These are phyloP conservation scores for Lutraria lutraria DNA, from an alignment of 2,888 invertebrate species.

Conservation along the genomic window DNA sequence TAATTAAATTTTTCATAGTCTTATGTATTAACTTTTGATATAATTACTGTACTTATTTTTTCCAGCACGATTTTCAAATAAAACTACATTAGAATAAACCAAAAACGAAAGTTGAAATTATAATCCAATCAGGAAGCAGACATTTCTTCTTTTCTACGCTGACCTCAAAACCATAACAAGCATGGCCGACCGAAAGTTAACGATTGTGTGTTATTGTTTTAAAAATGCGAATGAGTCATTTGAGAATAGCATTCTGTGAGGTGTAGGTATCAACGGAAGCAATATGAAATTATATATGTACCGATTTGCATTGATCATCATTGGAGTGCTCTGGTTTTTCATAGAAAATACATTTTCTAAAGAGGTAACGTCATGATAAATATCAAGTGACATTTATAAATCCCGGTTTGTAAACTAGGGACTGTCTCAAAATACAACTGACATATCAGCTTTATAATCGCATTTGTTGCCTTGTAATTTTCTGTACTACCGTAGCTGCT, in stretches of 20 bases:
- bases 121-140: conserved; percentile 12
- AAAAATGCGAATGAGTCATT: background rate
- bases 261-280: background rate
- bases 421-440: background rate
- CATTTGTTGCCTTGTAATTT: too few species aligned
- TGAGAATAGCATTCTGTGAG: background rate
- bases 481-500: too few species aligned
- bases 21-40: background rate
- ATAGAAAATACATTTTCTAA: conserved; percentile 40
- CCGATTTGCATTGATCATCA: conserved; percentile 29
- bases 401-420: background rate
- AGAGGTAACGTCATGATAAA: conserved; percentile 40
- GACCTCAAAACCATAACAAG: conserved; percentile 58
- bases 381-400: background rate
- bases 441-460: too few species aligned
- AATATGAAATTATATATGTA: conserved; percentile 38
- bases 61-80: too few species aligned
- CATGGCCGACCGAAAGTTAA: conserved; percentile 49
- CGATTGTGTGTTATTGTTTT: background rate
- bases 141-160: conserved; percentile 12
- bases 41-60: background rate
- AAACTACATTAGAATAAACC: background rate
- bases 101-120: conserved; percentile 37
- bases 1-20: background rate
- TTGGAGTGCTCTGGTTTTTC: conserved; percentile 31